A percentile compares a stretch with the other conserved stretches of the same genome.
phyloP scores from a whole-genome alignment of 2,113 vertebrate genomes.

The Naja naja region DNA sequence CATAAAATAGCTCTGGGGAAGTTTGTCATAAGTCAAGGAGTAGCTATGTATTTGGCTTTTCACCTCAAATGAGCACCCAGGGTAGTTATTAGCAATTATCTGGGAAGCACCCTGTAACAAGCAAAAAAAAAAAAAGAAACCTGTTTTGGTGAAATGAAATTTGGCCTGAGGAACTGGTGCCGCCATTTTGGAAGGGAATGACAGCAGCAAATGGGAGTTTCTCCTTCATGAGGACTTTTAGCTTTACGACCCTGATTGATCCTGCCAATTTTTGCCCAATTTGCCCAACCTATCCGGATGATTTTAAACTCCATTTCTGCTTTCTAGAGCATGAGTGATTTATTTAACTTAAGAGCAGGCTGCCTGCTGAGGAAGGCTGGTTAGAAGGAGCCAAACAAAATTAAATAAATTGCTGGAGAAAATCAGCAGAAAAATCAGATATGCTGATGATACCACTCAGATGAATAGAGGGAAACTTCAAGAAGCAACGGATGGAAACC shows the following conservation, averaged over 20 bases:
- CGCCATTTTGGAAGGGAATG: not conserved
- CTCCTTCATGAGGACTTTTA: not conserved
- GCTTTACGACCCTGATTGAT: not conserved
- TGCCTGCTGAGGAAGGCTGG: not conserved
- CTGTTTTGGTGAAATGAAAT: not conserved
- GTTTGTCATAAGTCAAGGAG: not conserved
- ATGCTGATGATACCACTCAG: not conserved
- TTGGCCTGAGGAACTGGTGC: not conserved
- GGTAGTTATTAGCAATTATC: not conserved
- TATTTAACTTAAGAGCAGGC: not conserved
- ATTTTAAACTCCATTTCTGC: not conserved
- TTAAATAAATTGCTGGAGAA: not conserved
- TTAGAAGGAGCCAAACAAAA: not conserved
- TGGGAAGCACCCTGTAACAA: not conserved
- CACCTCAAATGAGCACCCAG: not conserved
- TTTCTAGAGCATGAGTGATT: not conserved
- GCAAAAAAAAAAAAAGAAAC: not conserved
- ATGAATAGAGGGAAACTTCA: not conserved
- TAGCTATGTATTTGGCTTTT: not conserved
- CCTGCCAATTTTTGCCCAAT: not conserved
- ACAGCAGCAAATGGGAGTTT: not conserved
- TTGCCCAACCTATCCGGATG: not conserved
- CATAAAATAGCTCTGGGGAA: not conserved
- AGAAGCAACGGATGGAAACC: too few species aligned
- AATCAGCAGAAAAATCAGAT: not conserved